A percentile compares a stretch with the other conserved stretches of the same genome.
Evolutionary conservation across 2,113 vertebrate species (phyloP).

Genomic region (Gallinago undulata): DNA sequence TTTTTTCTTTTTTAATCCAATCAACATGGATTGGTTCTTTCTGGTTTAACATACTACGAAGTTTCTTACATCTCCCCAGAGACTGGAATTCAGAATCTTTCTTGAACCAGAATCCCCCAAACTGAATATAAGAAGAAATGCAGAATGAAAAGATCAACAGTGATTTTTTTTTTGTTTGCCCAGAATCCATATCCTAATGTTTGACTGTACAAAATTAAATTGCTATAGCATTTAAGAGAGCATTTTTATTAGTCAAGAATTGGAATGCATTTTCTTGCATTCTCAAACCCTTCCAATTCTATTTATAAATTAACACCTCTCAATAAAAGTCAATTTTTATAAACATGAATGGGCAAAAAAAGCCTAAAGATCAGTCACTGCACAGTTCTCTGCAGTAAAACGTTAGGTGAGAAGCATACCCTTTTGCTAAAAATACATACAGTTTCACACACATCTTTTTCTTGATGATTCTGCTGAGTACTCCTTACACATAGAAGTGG

Average conservation of each 20-base stretch:
- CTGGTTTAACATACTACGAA: background rate
- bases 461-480: background rate
- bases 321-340: background rate
- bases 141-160: background rate
- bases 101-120: background rate
- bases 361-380: background rate
- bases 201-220: background rate
- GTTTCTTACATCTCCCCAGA: background rate
- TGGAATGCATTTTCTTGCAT: background rate
- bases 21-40: background rate
- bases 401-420: accelerated
- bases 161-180: background rate
- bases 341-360: background rate
- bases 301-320: background rate
- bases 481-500: background rate
- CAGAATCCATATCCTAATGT: background rate
- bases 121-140: background rate
- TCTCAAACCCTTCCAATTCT: background rate
- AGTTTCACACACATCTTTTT: background rate
- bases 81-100: background rate
- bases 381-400: background rate
- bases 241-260: background rate
- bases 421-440: background rate
- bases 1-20: background rate
- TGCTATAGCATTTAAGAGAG: background rate